Evolutionary conservation across 2,888 invertebrate genomes (phyloP).

Genomic region (Lycocerus yunnanus): DNA sequence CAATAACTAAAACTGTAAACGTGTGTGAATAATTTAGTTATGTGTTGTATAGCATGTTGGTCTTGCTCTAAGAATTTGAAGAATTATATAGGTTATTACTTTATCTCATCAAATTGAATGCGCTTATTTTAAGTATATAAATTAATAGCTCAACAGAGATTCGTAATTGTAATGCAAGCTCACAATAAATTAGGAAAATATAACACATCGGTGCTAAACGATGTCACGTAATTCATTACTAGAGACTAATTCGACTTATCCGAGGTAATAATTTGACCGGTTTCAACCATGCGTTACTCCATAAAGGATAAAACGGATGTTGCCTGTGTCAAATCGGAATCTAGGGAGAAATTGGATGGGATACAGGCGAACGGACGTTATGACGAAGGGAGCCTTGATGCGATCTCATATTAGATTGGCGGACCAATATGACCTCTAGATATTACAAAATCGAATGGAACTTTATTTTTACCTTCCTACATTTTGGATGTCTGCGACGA

Average conservation of each 20-base stretch:
- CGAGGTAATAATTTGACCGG: conserved; percentile 28
- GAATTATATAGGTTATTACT: conserved; percentile 16
- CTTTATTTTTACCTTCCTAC: conserved; percentile 24
- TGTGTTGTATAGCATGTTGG: conserved; percentile 26
- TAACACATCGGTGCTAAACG: conserved; percentile 14
- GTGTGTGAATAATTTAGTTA: conserved; percentile 31
- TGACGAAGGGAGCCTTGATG: conserved; percentile 33
- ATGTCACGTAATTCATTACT: conserved; percentile 25
- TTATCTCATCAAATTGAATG: conserved; percentile 10
- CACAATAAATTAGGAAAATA: conserved; percentile 1
- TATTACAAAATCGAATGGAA: conserved; percentile 27
- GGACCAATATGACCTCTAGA: conserved; percentile 38
- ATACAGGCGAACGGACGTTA: conserved; percentile 28
- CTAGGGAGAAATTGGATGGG: conserved; percentile 35
- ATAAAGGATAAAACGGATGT: conserved; percentile 34
- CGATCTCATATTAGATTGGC: conserved; percentile 37
- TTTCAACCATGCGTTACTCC: conserved; percentile 25
- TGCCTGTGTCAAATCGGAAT: conserved; percentile 37
- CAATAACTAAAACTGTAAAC: conserved; percentile 29
- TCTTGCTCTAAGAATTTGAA: conserved; percentile 13
- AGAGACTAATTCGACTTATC: conserved; percentile 28
- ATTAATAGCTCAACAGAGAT: conserved; percentile 5
- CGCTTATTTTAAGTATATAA: conserved; percentile 3
- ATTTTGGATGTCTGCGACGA: conserved; percentile 11
- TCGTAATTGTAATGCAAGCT: background rate